These are phyloP conservation scores for Strigamia maritima DNA, from an alignment of 2,888 invertebrate species.

Conservation along the genomic window DNA sequence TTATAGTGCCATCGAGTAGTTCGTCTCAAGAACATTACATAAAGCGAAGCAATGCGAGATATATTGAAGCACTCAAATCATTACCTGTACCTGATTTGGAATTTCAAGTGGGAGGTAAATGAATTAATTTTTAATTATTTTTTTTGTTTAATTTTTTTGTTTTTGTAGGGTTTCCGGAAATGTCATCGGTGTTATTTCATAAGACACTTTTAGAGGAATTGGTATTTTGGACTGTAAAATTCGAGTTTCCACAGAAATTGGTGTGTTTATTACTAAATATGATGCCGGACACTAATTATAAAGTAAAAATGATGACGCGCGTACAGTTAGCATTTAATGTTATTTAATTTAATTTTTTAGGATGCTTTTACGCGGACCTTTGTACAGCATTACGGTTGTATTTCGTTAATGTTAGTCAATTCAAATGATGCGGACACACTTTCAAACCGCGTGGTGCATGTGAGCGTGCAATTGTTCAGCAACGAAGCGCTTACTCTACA, in stretches of 20 bases:
- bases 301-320: conserved; percentile 59
- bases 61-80: conserved; percentile 26
- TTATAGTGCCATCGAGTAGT: conserved; percentile 6
- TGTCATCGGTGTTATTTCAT: conserved; percentile 63
- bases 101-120: conserved; percentile 15
- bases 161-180: conserved; percentile 64
- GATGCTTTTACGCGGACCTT: conserved; percentile 90
- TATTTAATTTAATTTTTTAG: conserved; percentile 51
- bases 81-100: conserved; percentile 34
- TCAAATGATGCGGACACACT: conserved; percentile 84
- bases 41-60: conserved; percentile 15
- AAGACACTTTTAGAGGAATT: conserved; percentile 87
- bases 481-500: conserved; percentile 85
- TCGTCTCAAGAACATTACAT: neutral
- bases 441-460: conserved; percentile 94
- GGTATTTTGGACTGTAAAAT: conserved; percentile 96
- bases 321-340: neutral
- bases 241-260: conserved; percentile 94
- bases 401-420: conserved; percentile 83
- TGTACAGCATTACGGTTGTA: conserved; percentile 92
- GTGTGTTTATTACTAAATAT: conserved; percentile 92
- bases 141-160: conserved; percentile 38
- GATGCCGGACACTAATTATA: conserved; percentile 91
- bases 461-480: conserved; percentile 92
- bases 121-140: conserved; percentile 36